These are phyloP conservation scores for Gallinago stenura DNA, from an alignment of 2,797 vertebrate species.

Conservation along the genomic window DNA sequence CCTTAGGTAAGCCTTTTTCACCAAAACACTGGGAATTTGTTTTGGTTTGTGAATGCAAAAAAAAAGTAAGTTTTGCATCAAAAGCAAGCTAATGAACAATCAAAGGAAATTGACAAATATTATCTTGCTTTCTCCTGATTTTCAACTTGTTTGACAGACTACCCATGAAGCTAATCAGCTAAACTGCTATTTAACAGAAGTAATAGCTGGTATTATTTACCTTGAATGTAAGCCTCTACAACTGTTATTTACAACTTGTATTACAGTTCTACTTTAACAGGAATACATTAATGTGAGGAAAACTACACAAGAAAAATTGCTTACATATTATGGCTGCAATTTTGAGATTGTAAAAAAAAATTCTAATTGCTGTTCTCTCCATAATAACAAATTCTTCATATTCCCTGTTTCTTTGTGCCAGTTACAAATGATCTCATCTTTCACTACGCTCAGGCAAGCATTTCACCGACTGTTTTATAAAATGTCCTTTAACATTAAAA, in stretches of 20 bases:
- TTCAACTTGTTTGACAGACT: neutral
- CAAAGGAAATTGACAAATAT: neutral
- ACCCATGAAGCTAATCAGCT: neutral
- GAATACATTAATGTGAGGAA: constrained; percentile 5
- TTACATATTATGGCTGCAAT: constrained; percentile 28
- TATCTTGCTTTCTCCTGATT: neutral
- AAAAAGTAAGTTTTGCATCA: neutral
- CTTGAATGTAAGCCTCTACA: neutral
- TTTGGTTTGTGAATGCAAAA: neutral
- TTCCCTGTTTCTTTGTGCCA: constrained; percentile 56
- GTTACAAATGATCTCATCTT: constrained; percentile 56
- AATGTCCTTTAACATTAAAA: constrained; percentile 14
- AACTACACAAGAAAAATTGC: constrained; percentile 31
- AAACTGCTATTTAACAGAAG: neutral
- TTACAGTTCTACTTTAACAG: neutral
- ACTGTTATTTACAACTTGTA: neutral
- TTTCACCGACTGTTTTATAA: constrained; percentile 42
- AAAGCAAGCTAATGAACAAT: neutral
- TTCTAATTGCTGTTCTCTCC: constrained; percentile 32
- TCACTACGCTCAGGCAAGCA: neutral
- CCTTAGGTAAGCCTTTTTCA: neutral
- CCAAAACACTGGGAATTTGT: neutral
- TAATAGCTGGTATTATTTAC: neutral
- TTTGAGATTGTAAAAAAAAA: constrained; percentile 33
- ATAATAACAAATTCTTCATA: constrained; percentile 40